A percentile compares a stretch with the other conserved stretches of the same genome.
Evolutionary conservation across 2,797 vertebrate genomes (phyloP).

Genomic region (Cetoscarus ocellatus): DNA sequence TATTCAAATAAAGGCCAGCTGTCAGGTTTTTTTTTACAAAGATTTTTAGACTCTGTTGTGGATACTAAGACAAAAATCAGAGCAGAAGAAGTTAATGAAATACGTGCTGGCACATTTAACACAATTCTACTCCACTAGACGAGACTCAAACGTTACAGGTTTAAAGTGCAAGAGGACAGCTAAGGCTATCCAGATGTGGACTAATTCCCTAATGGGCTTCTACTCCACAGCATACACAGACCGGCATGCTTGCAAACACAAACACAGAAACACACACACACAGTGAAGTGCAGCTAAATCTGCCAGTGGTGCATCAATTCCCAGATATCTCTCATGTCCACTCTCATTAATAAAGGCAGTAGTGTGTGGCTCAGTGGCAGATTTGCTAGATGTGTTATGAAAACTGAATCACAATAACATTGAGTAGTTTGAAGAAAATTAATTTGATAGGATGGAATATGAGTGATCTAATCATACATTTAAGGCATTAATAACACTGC

Average conservation of each 20-base stretch:
- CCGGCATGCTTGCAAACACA: slow-evolving; percentile 15
- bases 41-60: neutral
- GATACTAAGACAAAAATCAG: neutral
- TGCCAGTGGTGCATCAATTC: slow-evolving; percentile 14
- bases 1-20: slow-evolving; percentile 1
- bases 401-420: slow-evolving; percentile 41
- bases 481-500: slow-evolving; percentile 4
- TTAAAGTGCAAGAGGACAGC: slow-evolving; percentile 29
- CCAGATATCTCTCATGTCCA: slow-evolving; percentile 10
- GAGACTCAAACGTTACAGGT: slow-evolving; percentile 5
- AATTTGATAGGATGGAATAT: slow-evolving; percentile 14
- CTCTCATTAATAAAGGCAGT: slow-evolving; percentile 62
- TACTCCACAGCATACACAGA: slow-evolving; percentile 18
- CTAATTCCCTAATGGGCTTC: slow-evolving; percentile 71
- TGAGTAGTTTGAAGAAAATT: slow-evolving; percentile 30
- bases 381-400: slow-evolving; percentile 35
- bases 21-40: neutral
- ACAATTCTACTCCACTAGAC: neutral
- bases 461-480: slow-evolving; percentile 6
- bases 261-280: slow-evolving; percentile 28
- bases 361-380: slow-evolving; percentile 29
- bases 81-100: neutral
- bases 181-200: slow-evolving; percentile 69
- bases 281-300: neutral
- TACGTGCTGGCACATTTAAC: neutral